Base-by-base conservation (phyloP, 2,113 vertebrate species). In the Myocastor coypus region DNA sequence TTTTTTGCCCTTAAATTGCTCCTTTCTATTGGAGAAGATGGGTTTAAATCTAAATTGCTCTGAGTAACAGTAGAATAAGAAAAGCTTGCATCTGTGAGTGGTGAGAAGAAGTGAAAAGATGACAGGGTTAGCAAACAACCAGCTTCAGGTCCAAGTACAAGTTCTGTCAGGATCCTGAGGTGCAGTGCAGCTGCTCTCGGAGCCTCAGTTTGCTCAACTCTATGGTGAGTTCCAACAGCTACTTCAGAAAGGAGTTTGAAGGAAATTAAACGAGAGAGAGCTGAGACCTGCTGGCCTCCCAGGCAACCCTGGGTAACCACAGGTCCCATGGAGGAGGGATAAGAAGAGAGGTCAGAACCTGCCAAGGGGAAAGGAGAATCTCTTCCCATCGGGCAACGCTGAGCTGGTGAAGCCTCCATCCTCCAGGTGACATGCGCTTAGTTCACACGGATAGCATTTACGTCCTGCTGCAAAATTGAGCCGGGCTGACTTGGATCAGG, bases 401-500 rank as follows among this genome's bases (percentile, higher is more conserved):
- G 20, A 57, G 24, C 46, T 28, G 57, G 37, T 17, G 40, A 83
- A 73, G 73, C 19, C 37, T 94, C 63, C 73, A 57, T 91, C 83
- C 77, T 5, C 19, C 12, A 89, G 57, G 66, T 77, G 69, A 66
- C 86, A 73, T 52, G 46, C 37, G 30, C 89, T 86, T 59, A 46
- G 26, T 17, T 87, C 59, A 55, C 22, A 83, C 69, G 24, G 40
- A 95, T 85, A 90, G 40, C 4, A 16, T 95, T 90, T 90, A 81
- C 75, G 26, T 82, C 66, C 77, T 46, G 24, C 40, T 85, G 37
- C 86, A 66, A 92, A 52, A 26, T 12, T 73, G 26, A 94, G 63
- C 37, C 52, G n/a, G 55, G 63, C 1, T 87, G 19, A 52, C 84
- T 89, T n/a, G 32, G 17, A 80, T 14, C 17, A 46, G 46, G 37